Base-by-base conservation (phyloP, 2,888 invertebrate genomes). In the Clepsis dumicolana region DNA sequence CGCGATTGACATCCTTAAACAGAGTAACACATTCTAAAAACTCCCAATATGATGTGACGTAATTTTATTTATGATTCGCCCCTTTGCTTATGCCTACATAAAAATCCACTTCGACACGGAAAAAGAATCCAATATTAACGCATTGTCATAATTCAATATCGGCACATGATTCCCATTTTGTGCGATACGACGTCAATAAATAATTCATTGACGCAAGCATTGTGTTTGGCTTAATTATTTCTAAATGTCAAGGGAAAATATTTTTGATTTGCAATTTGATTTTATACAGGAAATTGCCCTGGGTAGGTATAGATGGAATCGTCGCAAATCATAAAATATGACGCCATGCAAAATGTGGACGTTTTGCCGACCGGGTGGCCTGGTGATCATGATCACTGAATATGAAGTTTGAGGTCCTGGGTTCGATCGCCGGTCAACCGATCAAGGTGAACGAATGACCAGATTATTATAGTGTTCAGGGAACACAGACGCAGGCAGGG, bases 171-270 rank as follows among this genome's bases (percentile, higher is more conserved):
- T 29, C 53, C 16, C 4, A 44, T 44, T 21, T 21, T 16, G 32
- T 25, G 8, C 54, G n/a, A 35, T 32, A 56, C 32, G 54, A 56
- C 32, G 18, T 18, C 32, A 56, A 56, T 56, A 54, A 54, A 54
- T 54, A 54, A 32, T 54, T 32, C 32, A 32, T 50, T 35, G 5
- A 24, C 32, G 32, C 32, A 21, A 48, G 21, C 32, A 56, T 56
- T 32, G 53, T 32, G 53, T 54, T 32, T 56, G 21, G 12, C 18
- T 54, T 54, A 29, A 18, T 21, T 29, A 27, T 29, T 53, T 41
- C 16, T 59, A 41, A 2, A 41, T 25, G 4, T 27, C 16, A 59
- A 10, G 29, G 41, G 59, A 59, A 59, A 41, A 41, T 57, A 41
- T 10, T 25, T 59, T 35, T 24, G 10, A 27, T 41, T 53, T 18